These are phyloP conservation scores for Platycnemis pennipes DNA, from an alignment of 2,888 invertebrate species.

Conservation along the genomic window DNA sequence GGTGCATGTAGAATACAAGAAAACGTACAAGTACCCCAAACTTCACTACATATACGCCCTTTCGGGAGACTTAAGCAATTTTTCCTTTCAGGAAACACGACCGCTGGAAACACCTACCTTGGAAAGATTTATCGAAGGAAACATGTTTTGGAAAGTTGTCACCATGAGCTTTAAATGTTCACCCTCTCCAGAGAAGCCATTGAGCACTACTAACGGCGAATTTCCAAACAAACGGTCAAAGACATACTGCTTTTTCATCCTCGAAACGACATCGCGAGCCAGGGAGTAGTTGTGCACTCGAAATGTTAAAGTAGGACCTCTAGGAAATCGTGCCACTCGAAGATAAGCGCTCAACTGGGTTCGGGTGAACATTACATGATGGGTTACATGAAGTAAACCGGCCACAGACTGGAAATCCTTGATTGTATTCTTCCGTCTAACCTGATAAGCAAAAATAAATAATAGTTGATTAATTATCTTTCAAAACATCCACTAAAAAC, in stretches of 20 bases:
- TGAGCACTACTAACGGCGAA: slow-evolving; percentile 94
- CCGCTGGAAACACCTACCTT: slow-evolving; percentile 83
- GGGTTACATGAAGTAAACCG: slow-evolving; percentile 94
- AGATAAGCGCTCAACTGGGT: slow-evolving; percentile 92
- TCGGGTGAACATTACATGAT: slow-evolving; percentile 94
- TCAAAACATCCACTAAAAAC: not conserved
- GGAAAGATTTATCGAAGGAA: slow-evolving; percentile 97
- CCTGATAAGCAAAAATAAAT: slow-evolving; percentile 80
- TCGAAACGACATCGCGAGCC: slow-evolving; percentile 91
- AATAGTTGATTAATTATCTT: not conserved
- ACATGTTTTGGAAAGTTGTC: slow-evolving; percentile 99
- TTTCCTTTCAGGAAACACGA: no score
- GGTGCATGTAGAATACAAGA: no score
- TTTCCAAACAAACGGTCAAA: slow-evolving; percentile 91
- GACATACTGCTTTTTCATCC: slow-evolving; percentile 91
- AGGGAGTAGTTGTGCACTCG: slow-evolving; percentile 91
- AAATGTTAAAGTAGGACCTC: slow-evolving; percentile 96
- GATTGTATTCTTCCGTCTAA: slow-evolving; percentile 93
- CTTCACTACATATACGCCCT: no score
- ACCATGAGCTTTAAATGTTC: slow-evolving; percentile 95
- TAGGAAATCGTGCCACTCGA: slow-evolving; percentile 90
- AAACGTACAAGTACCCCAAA: no score
- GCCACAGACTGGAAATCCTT: slow-evolving; percentile 97
- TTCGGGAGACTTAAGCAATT: no score
- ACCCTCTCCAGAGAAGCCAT: slow-evolving; percentile 94